Percentiles rank a stretch among this genome's conserved stretches.
Conservation (phyloP, 2,113 vertebrate genomes). For the Leptodactylus fuscus region DNA sequence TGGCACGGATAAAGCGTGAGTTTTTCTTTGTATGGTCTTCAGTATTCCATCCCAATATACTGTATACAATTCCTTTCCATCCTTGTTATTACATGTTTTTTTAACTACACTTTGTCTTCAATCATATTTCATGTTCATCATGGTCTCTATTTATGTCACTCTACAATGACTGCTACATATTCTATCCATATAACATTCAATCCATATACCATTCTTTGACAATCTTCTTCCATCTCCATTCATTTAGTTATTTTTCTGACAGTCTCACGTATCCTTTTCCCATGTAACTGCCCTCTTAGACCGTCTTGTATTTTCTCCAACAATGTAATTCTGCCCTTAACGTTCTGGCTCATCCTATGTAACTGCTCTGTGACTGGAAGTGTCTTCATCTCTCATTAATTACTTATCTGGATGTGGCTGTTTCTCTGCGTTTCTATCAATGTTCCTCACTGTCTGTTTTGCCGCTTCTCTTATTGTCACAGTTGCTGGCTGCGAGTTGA, state of each 20-base stretch:
- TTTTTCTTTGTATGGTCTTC: conserved; percentile 51
- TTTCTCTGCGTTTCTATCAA: conserved; percentile 11
- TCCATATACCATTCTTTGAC: not conserved
- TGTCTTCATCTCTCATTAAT: conserved; percentile 28
- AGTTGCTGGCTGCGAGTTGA: conserved; percentile 93
- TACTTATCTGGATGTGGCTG: conserved; percentile 32
- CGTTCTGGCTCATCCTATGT: not conserved
- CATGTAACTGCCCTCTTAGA: not conserved
- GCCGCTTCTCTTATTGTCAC: conserved; percentile 46
- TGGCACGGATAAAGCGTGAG: conserved; percentile 93
- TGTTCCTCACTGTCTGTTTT: not conserved
- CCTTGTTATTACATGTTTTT: not conserved
- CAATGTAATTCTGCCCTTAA: not conserved
- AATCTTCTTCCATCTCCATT: not conserved
- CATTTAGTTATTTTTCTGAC: not conserved
- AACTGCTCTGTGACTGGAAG: not conserved
- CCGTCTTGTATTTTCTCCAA: not conserved
- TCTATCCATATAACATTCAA: not conserved
- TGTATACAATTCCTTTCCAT: not conserved
- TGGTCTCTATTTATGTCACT: too few species aligned
- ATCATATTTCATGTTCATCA: not conserved
- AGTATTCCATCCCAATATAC: not conserved
- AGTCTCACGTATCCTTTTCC: not conserved
- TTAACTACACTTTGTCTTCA: not conserved
- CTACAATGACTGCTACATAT: too few species aligned